Evolutionary conservation across 2,797 vertebrate genomes (phyloP).

Genomic region (Falco columbarius): DNA sequence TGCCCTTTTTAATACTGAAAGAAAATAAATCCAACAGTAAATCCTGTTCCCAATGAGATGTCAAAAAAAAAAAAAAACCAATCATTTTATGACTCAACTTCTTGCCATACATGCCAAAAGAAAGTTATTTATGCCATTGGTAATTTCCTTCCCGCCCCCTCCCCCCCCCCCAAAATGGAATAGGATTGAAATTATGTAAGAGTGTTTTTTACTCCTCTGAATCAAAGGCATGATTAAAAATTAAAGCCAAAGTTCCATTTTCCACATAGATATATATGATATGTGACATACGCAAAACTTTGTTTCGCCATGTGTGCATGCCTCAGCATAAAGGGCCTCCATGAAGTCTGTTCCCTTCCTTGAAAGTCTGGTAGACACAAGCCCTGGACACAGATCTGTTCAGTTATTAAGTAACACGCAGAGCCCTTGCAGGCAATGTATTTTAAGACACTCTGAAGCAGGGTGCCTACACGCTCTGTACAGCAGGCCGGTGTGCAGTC

Average conservation of each 20-base stretch:
- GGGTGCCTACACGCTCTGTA: neutral
- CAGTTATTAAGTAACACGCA: neutral
- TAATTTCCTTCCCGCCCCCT: too few species aligned
- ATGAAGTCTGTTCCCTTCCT: neutral
- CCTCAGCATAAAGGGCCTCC: neutral
- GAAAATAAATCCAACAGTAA: neutral
- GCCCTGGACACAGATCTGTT: neutral
- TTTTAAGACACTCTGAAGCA: neutral
- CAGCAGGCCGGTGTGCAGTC: neutral
- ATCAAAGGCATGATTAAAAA: conserved; percentile 40
- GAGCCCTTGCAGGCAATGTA: neutral
- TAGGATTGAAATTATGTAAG: neutral
- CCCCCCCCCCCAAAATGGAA: neutral
- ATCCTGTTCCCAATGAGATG: neutral
- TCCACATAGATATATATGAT: neutral
- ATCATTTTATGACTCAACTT: neutral
- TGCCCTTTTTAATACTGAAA: neutral
- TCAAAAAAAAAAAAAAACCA: neutral
- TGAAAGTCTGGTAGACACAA: neutral
- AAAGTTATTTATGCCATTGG: neutral
- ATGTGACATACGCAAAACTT: rapidly evolving
- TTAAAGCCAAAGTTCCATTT: neutral
- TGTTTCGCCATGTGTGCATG: rapidly evolving
- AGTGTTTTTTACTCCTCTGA: neutral
- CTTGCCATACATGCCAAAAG: neutral